Conservation (phyloP, 2,888 invertebrate species). For the Parthenolecanium corni region DNA sequence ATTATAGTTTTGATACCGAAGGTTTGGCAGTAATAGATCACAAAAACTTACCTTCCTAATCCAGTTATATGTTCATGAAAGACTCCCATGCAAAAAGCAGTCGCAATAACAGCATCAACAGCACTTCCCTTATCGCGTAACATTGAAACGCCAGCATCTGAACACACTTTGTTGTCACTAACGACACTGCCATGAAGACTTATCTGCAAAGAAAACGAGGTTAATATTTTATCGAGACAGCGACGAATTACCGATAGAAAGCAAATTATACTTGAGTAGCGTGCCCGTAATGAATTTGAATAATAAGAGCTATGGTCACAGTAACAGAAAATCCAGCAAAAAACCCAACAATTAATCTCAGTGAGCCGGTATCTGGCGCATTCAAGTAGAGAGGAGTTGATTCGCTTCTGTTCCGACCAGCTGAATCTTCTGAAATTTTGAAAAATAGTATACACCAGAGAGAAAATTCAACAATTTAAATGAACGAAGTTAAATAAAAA, state of each 20-base stretch:
- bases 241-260: background rate
- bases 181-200: slow-evolving; percentile 65
- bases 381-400: slow-evolving; percentile 30
- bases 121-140: slow-evolving; percentile 61
- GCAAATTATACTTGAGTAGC: slow-evolving; percentile 49
- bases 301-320: slow-evolving; percentile 57
- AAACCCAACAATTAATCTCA: slow-evolving; percentile 53
- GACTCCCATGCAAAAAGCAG: slow-evolving; percentile 61
- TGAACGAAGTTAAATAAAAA: no score
- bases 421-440: background rate
- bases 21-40: no score
- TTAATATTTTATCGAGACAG: background rate
- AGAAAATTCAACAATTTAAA: background rate
- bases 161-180: slow-evolving; percentile 56
- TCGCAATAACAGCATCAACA: slow-evolving; percentile 61
- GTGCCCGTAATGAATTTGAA: slow-evolving; percentile 62
- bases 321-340: slow-evolving; percentile 54
- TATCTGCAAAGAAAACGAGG: slow-evolving; percentile 42
- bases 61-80: slow-evolving; percentile 61
- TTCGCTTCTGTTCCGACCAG: slow-evolving; percentile 24
- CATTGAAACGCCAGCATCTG: slow-evolving; percentile 54
- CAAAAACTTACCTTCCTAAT: slow-evolving; percentile 55
- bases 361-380: slow-evolving; percentile 27
- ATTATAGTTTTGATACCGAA: no score
- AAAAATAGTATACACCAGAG: background rate